phyloP scores from a whole-genome alignment of 2,888 invertebrate genomes.

The Halictus ligatus region DNA sequence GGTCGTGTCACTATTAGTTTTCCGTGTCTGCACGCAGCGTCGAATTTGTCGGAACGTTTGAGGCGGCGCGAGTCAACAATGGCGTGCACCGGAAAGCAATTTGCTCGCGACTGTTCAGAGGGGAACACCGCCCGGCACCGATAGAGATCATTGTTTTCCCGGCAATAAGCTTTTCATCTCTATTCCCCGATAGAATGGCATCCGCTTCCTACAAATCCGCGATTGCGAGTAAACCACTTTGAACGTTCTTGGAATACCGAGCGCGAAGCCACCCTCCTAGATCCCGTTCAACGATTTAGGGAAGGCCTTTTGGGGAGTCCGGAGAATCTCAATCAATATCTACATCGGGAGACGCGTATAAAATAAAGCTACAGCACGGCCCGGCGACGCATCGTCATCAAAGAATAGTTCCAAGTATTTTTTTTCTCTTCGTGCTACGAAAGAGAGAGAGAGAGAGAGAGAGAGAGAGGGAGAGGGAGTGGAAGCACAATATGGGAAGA shows the following conservation, averaged over 20 bases:
- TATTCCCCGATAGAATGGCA: slow-evolving; percentile 28
- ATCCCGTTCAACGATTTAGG: slow-evolving; percentile 56
- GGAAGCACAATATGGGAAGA: slow-evolving; percentile 31
- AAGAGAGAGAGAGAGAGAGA: slow-evolving; percentile 40
- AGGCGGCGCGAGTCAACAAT: slow-evolving; percentile 7
- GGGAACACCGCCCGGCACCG: neutral
- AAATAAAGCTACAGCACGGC: slow-evolving; percentile 72
- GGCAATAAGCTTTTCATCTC: slow-evolving; percentile 26
- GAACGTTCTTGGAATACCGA: slow-evolving; percentile 59
- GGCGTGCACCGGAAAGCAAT: slow-evolving; percentile 5
- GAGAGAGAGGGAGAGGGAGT: slow-evolving; percentile 20
- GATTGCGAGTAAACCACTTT: slow-evolving; percentile 51
- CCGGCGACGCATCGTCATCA: slow-evolving; percentile 76
- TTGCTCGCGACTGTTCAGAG: neutral
- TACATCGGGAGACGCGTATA: slow-evolving; percentile 69
- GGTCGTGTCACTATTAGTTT: neutral
- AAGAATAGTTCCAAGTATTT: slow-evolving; percentile 72
- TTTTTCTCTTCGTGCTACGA: slow-evolving; percentile 23
- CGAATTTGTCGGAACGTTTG: neutral
- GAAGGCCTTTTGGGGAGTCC: slow-evolving; percentile 48
- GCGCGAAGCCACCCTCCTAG: slow-evolving; percentile 21
- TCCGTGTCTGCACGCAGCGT: neutral
- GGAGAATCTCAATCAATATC: slow-evolving; percentile 72
- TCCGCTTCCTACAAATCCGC: slow-evolving; percentile 43
- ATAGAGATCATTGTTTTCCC: slow-evolving; percentile 47